phyloP scores from a whole-genome alignment of 2,797 vertebrate species.

The Syngnathus rostellatus region DNA sequence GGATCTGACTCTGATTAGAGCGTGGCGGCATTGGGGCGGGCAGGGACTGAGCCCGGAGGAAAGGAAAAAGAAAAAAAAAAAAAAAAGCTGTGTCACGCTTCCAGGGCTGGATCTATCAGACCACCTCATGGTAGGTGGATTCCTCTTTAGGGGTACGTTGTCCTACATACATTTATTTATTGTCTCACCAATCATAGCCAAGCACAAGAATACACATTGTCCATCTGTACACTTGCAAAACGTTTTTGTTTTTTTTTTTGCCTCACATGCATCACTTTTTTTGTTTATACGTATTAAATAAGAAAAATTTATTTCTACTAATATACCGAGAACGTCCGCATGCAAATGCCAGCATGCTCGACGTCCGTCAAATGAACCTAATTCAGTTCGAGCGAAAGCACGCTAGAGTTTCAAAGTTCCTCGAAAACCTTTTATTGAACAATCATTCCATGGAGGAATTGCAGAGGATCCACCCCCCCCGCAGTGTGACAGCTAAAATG shows the following conservation, averaged over 20 bases:
- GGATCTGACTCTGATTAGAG: constrained; percentile 85
- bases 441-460: background rate
- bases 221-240: background rate
- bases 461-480: constrained; percentile 8
- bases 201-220: background rate
- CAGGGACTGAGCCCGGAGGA: background rate
- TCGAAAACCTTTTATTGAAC: background rate
- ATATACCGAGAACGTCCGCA: background rate
- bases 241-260: background rate
- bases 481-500: constrained; percentile 31
- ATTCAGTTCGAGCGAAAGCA: background rate
- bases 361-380: background rate
- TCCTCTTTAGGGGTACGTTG: constrained; percentile 2
- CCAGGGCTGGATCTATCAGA: constrained; percentile 15
- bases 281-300: background rate
- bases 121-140: constrained; percentile 6
- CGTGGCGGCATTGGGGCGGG: constrained; percentile 17
- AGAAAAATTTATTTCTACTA: too few relatives aligned
- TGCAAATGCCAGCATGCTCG: background rate
- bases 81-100: constrained; percentile 35
- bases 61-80: background rate
- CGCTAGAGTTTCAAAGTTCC: background rate
- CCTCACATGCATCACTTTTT: background rate
- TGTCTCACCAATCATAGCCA: background rate
- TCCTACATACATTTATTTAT: background rate